phyloP scores from a whole-genome alignment of 2,888 invertebrate species.

The Melinaea menophilus region DNA sequence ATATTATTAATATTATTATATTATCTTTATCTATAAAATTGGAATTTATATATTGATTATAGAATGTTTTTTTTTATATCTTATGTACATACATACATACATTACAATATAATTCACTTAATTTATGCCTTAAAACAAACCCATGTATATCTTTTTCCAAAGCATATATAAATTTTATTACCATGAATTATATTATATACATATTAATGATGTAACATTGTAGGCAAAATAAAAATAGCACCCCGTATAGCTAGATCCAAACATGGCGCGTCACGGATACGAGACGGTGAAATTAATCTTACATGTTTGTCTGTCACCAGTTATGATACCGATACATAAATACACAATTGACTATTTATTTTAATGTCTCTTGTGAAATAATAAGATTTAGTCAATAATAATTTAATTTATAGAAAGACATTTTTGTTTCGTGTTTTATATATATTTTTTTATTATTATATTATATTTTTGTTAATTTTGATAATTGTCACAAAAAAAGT shows the following conservation, averaged over 20 bases:
- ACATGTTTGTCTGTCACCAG: conserved; percentile 40
- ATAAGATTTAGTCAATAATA: not conserved
- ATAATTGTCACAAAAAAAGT: no score
- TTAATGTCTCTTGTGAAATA: not conserved
- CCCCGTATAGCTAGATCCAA: conserved; percentile 36
- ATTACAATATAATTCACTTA: no score
- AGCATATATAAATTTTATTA: not conserved
- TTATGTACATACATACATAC: no score
- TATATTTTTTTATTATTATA: no score
- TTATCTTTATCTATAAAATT: not conserved
- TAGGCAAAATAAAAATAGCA: conserved; percentile 15
- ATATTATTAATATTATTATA: not conserved
- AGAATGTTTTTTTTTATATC: no score
- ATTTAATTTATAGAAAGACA: no score
- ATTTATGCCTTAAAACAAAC: no score
- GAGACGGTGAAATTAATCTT: conserved; percentile 38
- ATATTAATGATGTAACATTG: not conserved
- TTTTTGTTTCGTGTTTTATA: no score
- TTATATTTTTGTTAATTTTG: no score
- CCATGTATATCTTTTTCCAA: no score
- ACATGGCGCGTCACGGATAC: conserved; percentile 43
- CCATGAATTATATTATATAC: not conserved
- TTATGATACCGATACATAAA: conserved; percentile 21
- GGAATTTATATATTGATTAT: no score
- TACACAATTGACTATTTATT: conserved; percentile 6